Percentiles rank a stretch among this genome's conserved stretches.
These are phyloP conservation scores for Gavia stellata DNA, from an alignment of 2,113 vertebrate genomes.

Conservation along the genomic window DNA sequence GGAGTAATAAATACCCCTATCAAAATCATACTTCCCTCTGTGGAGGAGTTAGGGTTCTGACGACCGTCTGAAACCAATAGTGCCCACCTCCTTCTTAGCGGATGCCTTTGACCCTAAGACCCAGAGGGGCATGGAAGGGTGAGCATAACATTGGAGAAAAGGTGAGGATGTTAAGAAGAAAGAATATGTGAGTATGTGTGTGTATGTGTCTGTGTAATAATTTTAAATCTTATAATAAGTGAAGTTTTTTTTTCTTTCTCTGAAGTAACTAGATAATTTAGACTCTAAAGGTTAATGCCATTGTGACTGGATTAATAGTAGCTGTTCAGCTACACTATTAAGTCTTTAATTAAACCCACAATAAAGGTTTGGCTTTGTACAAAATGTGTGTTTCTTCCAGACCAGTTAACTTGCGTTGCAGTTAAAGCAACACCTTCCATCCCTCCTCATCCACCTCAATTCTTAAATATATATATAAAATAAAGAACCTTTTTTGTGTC, in stretches of 20 bases:
- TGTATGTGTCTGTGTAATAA: neutral
- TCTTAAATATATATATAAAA: neutral
- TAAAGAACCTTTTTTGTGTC: neutral
- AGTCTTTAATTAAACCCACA: neutral
- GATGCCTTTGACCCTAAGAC: neutral
- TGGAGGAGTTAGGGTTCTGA: neutral
- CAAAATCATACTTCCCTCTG: neutral
- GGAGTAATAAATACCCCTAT: neutral
- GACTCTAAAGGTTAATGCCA: neutral
- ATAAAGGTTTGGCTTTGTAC: neutral
- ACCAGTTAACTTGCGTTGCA: neutral
- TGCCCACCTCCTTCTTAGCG: neutral
- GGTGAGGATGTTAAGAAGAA: neutral
- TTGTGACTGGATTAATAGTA: neutral
- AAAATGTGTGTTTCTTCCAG: neutral
- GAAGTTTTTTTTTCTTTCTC: neutral
- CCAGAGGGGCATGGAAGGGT: fast-evolving
- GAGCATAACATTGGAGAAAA: neutral
- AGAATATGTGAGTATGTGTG: neutral
- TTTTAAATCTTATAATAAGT: neutral
- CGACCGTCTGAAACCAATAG: neutral
- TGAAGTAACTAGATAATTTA: neutral
- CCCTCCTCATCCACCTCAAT: neutral
- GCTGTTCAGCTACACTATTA: neutral
- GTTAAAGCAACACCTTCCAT: neutral